Conservation (phyloP, 2,797 vertebrate genomes). For the Hafferia zeledoni region DNA sequence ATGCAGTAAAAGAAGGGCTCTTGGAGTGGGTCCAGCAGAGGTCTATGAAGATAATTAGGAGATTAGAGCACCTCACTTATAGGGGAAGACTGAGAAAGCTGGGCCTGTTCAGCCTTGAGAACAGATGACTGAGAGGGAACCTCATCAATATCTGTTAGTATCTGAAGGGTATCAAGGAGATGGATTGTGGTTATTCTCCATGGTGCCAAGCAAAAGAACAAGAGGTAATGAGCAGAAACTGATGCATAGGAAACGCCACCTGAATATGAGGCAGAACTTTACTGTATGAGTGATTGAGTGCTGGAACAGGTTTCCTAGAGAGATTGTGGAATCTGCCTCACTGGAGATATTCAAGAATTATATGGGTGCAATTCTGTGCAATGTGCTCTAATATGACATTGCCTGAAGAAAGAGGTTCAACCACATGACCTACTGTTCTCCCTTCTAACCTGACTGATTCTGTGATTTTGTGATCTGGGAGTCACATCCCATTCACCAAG, state of each 20-base stretch:
- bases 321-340: background rate
- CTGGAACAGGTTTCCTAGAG: background rate
- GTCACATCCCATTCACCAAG: background rate
- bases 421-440: background rate
- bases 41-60: background rate
- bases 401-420: background rate
- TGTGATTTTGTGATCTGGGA: background rate
- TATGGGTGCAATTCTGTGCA: background rate
- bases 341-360: background rate
- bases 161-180: background rate
- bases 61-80: background rate
- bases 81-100: background rate
- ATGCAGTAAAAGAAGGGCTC: background rate
- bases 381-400: no score
- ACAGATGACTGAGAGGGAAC: background rate
- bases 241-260: background rate
- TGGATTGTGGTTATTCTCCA: fast-evolving
- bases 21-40: fast-evolving
- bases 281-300: fast-evolving
- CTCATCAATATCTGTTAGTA: fast-evolving
- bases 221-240: background rate
- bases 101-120: background rate
- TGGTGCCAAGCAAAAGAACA: background rate
- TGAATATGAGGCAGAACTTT: background rate
- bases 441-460: background rate